These are phyloP conservation scores for Crenuchus spilurus DNA, from an alignment of 2,797 vertebrate species.

Conservation along the genomic window DNA sequence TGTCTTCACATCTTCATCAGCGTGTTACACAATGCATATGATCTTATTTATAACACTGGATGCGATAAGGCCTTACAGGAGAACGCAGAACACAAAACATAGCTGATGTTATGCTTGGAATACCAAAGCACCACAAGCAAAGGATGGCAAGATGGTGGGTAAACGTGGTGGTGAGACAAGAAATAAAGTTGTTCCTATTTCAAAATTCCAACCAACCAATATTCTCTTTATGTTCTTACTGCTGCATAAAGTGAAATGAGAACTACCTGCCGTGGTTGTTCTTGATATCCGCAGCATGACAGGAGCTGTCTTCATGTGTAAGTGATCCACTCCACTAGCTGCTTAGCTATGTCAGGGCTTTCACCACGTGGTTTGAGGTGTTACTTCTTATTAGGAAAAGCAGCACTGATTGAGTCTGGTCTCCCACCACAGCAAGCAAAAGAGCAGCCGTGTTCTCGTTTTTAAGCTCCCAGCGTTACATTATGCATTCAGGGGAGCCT, in stretches of 20 bases:
- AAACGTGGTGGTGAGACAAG: background rate
- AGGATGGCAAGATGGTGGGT: background rate
- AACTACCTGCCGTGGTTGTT: slow-evolving; percentile 49
- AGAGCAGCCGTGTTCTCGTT: slow-evolving; percentile 44
- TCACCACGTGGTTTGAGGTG: slow-evolving; percentile 53
- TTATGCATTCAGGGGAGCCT: slow-evolving; percentile 62
- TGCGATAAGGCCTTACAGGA: too few species aligned
- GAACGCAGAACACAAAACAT: background rate
- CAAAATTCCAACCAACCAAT: slow-evolving; percentile 1
- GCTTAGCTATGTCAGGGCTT: slow-evolving; percentile 44
- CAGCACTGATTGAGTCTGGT: slow-evolving; percentile 56
- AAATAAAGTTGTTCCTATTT: slow-evolving; percentile 24
- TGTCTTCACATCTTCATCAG: too few species aligned
- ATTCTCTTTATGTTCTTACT: slow-evolving; percentile 42
- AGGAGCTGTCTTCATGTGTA: slow-evolving; percentile 64
- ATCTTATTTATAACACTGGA: too few species aligned
- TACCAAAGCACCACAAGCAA: background rate
- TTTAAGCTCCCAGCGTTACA: slow-evolving; percentile 41
- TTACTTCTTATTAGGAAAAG: slow-evolving; percentile 60
- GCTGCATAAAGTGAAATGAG: slow-evolving; percentile 46
- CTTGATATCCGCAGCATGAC: slow-evolving; percentile 53
- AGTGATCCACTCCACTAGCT: slow-evolving; percentile 45
- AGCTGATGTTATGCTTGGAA: background rate
- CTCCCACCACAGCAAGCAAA: slow-evolving; percentile 55
- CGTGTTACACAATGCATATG: too few species aligned